Percentiles rank a stretch among this genome's conserved stretches.
Evolutionary conservation across 2,797 vertebrate species (phyloP).

Genomic region (Pteronotus mesoamericanus): DNA sequence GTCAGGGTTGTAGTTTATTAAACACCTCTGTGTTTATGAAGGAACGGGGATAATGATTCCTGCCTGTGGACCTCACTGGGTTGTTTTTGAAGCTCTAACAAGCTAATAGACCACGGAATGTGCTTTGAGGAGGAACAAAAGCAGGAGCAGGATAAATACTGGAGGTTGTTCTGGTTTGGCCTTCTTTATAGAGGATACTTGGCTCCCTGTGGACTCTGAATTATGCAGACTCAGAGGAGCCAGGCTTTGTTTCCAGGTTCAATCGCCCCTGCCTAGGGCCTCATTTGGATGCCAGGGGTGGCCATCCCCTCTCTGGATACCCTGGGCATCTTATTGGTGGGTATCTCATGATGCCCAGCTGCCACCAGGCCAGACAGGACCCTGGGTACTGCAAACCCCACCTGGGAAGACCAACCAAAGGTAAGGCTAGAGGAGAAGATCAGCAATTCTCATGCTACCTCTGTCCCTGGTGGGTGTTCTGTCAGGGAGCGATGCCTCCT

Average conservation of each 20-base stretch:
- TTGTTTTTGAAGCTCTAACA: slow-evolving; percentile 5
- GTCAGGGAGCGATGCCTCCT: background rate
- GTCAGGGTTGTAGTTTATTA: background rate
- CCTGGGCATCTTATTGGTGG: background rate
- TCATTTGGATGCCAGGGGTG: background rate
- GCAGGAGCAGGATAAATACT: background rate
- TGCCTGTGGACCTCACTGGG: background rate
- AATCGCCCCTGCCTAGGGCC: background rate
- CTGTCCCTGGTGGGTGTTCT: background rate
- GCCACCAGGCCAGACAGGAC: background rate
- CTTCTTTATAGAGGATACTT: background rate
- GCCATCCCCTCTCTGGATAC: background rate
- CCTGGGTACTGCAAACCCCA: background rate
- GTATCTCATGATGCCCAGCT: background rate
- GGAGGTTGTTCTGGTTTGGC: background rate
- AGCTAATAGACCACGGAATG: background rate
- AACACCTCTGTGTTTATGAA: background rate
- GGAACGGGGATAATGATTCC: background rate
- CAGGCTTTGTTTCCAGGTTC: background rate
- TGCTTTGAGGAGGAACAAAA: background rate
- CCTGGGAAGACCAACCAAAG: background rate
- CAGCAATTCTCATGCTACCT: background rate
- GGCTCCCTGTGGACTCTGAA: slow-evolving; percentile 6
- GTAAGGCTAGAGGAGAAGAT: background rate
- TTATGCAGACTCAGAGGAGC: background rate